phyloP scores from a whole-genome alignment of 2,888 invertebrate genomes.

The Idaea aversata region DNA sequence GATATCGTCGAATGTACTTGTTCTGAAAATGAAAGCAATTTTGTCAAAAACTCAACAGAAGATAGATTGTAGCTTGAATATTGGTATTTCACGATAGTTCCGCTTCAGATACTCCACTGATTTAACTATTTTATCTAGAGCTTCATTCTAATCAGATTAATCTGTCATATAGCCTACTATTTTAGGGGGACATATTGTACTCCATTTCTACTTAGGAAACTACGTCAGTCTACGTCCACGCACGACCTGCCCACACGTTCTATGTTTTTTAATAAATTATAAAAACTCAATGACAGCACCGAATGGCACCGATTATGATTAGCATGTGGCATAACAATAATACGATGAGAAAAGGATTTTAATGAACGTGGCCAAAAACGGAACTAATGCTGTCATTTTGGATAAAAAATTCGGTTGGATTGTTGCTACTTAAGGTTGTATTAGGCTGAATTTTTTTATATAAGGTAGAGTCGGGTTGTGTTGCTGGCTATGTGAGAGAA shows the following conservation, averaged over 20 bases:
- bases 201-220: background rate
- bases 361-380: background rate
- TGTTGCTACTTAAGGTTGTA: too few relatives aligned
- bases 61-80: background rate
- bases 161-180: background rate
- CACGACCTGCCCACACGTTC: slow-evolving; percentile 44
- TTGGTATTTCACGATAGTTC: background rate
- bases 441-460: too few relatives aligned
- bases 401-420: too few relatives aligned
- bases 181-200: background rate
- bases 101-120: background rate
- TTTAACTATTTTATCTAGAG: background rate
- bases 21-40: background rate
- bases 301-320: slow-evolving; percentile 53
- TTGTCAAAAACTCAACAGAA: background rate
- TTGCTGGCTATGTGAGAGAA: too few relatives aligned
- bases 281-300: slow-evolving; percentile 62
- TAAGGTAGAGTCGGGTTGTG: too few relatives aligned
- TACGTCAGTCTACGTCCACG: slow-evolving; percentile 15
- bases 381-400: background rate
- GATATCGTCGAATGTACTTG: background rate
- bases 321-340: slow-evolving; percentile 54
- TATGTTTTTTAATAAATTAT: slow-evolving; percentile 43
- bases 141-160: background rate
- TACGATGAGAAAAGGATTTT: slow-evolving; percentile 21